Evolutionary conservation across 2,113 vertebrate species (phyloP), one percentile per base, ranked within the genome.

Genomic region (Chauna torquata): DNA sequence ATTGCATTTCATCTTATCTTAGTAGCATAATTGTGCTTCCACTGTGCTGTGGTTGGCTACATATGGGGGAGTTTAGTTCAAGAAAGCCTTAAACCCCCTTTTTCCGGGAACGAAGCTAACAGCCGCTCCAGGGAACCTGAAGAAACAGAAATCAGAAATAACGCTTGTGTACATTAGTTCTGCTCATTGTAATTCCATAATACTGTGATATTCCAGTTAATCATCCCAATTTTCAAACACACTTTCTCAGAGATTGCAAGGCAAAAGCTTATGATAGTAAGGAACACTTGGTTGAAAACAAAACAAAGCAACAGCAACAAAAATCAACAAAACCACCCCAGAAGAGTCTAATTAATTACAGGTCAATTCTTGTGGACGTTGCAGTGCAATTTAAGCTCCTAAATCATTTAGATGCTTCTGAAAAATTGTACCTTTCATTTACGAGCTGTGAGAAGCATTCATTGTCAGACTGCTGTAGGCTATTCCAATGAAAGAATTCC

Each of bases 61-160:
- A 4, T 71, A 52, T 82, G 66, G 42, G 85, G 45, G 52, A 34
- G 34, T 50, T 94, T 71, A 81, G 71, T 79, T 92, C 38, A 83
- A 88, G 83, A 82, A 92, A 96, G 86, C 81, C 77, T 86, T 95
- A 79, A 91, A 66, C 12, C 38, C n/a, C 58, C 45, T 95, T 93
- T 90, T 59, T 66, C 57, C 27, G 38, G 76, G 23, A 42, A 82
- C 49, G 25, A 71, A 86, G 61, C 16, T 34, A 68, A 70, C 45
- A 69, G 36, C 52, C 40, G 59, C 45, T 82, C 40, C 32, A 58
- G 65, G 89, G 92, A 68, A 36, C 40, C 3, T 49, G 68, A 76
- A 93, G 88, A 88, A 95, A 79, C 4, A 27, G 50, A 45, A 59
- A 64, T 76, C 32, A 44, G 82, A 96, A 93, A 65, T 11, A 59